These are phyloP conservation scores for Heteropelma amictum DNA, from an alignment of 2,888 invertebrate genomes.

Conservation along the genomic window DNA sequence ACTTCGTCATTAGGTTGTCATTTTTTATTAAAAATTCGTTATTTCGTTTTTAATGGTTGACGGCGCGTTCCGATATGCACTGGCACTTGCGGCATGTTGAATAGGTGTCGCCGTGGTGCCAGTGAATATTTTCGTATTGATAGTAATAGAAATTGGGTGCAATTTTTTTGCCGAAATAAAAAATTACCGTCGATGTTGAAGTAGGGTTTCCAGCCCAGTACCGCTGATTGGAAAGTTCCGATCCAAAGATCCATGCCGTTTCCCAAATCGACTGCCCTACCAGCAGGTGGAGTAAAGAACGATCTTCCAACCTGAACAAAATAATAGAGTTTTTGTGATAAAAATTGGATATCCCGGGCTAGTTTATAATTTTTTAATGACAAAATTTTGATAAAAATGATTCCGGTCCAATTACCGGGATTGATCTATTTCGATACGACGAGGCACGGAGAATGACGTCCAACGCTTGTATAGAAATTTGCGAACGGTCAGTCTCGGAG, in stretches of 20 bases:
- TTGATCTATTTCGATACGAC: constrained; percentile 78
- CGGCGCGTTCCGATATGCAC: no score
- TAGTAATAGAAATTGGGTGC: no score
- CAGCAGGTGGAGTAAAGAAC: constrained; percentile 84
- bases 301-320: constrained; percentile 85
- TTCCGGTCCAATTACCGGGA: constrained; percentile 19
- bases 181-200: constrained; percentile 74
- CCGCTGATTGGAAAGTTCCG: constrained; percentile 95
- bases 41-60: no score
- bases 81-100: no score
- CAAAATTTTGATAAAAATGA: not conserved
- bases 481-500: constrained; percentile 83
- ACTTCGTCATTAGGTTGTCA: no score
- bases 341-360: not conserved
- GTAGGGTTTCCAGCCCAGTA: constrained; percentile 90
- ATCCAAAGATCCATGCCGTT: constrained; percentile 94
- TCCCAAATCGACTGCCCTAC: constrained; percentile 81
- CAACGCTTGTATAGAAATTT: constrained; percentile 86
- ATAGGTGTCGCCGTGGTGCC: no score
- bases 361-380: no score
- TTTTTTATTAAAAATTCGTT: no score
- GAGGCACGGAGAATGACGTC: constrained; percentile 89
- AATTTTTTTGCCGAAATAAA: not conserved
- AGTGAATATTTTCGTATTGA: no score
- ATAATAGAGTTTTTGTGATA: not conserved